Base-by-base conservation (phyloP, 1,140 invertebrate genomes). In the Luehdorfia chinensis region DNA sequence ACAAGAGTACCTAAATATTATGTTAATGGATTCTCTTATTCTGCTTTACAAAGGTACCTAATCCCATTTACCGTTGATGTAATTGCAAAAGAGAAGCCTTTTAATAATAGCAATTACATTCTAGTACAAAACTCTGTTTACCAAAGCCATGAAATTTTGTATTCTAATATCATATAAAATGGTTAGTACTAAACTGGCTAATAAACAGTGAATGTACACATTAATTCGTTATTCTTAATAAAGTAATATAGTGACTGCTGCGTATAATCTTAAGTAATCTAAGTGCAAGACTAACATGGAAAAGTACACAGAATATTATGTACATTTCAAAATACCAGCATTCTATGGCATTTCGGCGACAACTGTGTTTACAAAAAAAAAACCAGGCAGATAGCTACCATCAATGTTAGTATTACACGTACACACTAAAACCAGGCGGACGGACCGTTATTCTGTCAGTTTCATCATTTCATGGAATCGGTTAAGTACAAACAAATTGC, bases 331-430 rank as follows among this genome's bases (percentile, higher is more conserved):
- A 47, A 47, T 54, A 21, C 30, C 36, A 47, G 30, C 45, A 32
- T 59, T 48, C 56, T 61, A 57, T 50, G 47, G 30, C 30, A 28
- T 54, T 59, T 63, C 57, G 46, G 44, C 50, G 50, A 59, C 55
- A 53, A 70, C 66, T 66, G 55, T 58, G 62, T 55, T 37, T 18
- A 48, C 46, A 59, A 55, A 55, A 55, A 59, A 59, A n/a, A 66
- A n/a, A 6, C 6, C 23, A 7, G 19, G 66, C 55, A 66, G 62
- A 74, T 63, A 75, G 49, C 43, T 36, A 18, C 48, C 60, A 71
- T 69, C 59, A 71, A 59, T 66, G 61, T 73, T 68, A 59, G 59
- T 47, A 66, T 72, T 70, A 63, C 64, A 57, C 41, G 46, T 59
- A 61, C 54, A 55, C 59, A 70, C 58, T 58, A 58, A 65, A 61